Conservation (phyloP, 1,140 invertebrate genomes). For the Neotoxoptera formosana region DNA sequence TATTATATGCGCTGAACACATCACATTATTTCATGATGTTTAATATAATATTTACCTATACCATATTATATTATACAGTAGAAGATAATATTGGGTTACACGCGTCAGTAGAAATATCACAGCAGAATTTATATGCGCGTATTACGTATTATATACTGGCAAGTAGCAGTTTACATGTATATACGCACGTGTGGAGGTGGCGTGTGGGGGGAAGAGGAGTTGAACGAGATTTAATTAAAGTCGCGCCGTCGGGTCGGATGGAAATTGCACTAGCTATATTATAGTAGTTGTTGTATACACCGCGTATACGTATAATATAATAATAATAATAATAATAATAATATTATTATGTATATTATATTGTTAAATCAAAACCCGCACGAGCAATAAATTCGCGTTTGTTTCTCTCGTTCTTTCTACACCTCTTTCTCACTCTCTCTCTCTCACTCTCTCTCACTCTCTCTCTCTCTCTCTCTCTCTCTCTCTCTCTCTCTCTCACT, state of each 20-base stretch:
- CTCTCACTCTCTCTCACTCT: background rate
- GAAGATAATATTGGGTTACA: background rate
- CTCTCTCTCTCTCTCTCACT: too few relatives aligned
- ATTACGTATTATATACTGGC: background rate
- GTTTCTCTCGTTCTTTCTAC: conserved; percentile 10
- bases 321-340: conserved; percentile 18
- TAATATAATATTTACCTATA: background rate
- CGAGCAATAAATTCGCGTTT: conserved; percentile 43
- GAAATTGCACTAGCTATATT: background rate
- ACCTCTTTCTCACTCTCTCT: background rate
- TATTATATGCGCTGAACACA: background rate
- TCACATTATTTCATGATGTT: background rate
- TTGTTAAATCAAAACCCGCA: conserved; percentile 43
- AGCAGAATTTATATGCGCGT: background rate
- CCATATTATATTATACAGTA: background rate
- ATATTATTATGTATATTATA: background rate
- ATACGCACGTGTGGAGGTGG: too few relatives aligned
- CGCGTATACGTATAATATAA: background rate
- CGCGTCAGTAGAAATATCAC: background rate
- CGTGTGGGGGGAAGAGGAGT: background rate
- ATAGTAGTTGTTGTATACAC: background rate
- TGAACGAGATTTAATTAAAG: conserved; percentile 10
- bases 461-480: too few relatives aligned
- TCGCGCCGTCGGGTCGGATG: background rate
- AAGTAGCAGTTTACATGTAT: background rate